phyloP scores from a whole-genome alignment of 1,140 invertebrate genomes.

The Neomicropteryx cornuta region DNA sequence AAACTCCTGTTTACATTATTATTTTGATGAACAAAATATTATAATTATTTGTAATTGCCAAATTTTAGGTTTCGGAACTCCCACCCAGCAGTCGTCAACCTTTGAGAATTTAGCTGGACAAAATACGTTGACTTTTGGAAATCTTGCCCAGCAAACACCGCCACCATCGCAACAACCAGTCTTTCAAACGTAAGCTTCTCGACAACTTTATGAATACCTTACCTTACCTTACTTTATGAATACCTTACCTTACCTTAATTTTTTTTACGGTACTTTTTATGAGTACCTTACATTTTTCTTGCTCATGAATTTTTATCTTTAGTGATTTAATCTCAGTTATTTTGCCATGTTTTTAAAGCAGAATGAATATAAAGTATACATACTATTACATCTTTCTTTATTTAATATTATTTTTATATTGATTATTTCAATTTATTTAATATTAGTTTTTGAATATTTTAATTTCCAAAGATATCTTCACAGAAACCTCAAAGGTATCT shows the following conservation, averaged over 20 bases:
- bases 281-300: neutral
- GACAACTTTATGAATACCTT: neutral
- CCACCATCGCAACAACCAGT: slow-evolving; percentile 19
- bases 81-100: slow-evolving; percentile 31
- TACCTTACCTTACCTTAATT: too few species aligned
- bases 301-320: slow-evolving; percentile 3
- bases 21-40: too few species aligned
- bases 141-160: slow-evolving; percentile 31
- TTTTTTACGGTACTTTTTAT: neutral
- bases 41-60: too few species aligned
- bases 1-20: too few species aligned
- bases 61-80: slow-evolving; percentile 29
- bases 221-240: neutral
- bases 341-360: neutral
- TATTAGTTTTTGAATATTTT: too few species aligned
- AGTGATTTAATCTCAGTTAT: neutral
- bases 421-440: too few species aligned
- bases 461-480: too few species aligned
- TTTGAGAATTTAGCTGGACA: slow-evolving; percentile 36
- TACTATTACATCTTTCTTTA: too few species aligned
- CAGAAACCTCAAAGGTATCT: too few species aligned
- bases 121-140: slow-evolving; percentile 37
- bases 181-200: slow-evolving; percentile 28
- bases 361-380: neutral
- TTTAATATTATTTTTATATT: too few species aligned